These are phyloP conservation scores for Zootoca vivipara DNA, from an alignment of 2,113 vertebrate species.

Conservation along the genomic window DNA sequence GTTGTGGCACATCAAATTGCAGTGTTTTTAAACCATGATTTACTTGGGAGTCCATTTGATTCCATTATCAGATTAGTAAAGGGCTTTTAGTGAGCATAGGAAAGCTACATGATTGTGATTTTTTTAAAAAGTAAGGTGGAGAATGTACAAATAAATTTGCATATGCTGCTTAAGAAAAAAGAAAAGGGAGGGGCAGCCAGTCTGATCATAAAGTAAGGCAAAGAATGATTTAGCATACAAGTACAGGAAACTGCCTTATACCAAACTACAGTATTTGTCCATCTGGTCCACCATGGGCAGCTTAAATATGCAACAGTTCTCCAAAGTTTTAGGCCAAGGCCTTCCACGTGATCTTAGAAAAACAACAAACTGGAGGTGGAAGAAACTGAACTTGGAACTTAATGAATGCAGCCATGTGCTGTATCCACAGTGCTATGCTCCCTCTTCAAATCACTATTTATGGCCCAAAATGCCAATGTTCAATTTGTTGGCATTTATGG, in stretches of 20 bases:
- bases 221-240: neutral
- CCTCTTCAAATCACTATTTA: neutral
- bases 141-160: neutral
- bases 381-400: neutral
- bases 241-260: neutral
- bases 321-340: neutral
- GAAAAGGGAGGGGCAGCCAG: neutral
- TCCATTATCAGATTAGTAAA: neutral
- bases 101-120: neutral
- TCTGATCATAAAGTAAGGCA: neutral
- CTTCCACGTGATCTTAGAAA: neutral
- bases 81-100: neutral
- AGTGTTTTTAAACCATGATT: neutral
- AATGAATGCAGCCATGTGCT: neutral
- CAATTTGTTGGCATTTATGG: neutral
- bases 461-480: neutral
- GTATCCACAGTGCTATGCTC: neutral
- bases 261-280: too few species aligned
- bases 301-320: neutral
- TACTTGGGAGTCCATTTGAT: neutral
- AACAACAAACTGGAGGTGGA: too few species aligned
- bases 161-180: neutral
- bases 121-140: neutral
- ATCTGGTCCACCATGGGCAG: neutral
- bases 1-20: neutral